Conservation (phyloP, 2,797 vertebrate genomes). For the Chaetophractus vellerosus region DNA sequence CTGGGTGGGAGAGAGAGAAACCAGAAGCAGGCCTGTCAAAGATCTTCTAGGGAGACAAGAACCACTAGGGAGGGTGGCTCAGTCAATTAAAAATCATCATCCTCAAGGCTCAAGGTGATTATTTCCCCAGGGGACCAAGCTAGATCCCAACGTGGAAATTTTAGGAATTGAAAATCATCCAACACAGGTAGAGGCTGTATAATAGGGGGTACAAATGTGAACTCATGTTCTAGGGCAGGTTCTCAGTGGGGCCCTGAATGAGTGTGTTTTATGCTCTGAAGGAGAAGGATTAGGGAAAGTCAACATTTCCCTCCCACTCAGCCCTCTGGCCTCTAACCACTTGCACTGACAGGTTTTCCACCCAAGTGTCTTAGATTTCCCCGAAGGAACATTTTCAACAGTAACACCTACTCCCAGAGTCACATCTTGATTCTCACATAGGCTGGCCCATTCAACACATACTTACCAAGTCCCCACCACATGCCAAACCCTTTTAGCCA, state of each 20-base stretch:
- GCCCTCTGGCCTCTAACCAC: background rate
- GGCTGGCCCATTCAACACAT: background rate
- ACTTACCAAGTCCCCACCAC: background rate
- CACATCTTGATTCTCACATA: background rate
- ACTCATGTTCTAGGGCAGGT: background rate
- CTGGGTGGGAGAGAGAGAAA: background rate
- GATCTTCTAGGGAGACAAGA: background rate
- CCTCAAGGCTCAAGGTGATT: background rate
- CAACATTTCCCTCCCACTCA: background rate
- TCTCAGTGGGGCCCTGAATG: background rate
- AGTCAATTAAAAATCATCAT: background rate
- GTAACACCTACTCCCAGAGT: background rate
- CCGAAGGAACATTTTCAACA: background rate
- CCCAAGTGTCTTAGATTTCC: background rate
- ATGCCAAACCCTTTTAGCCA: background rate
- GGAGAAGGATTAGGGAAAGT: background rate
- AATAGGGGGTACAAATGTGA: fast-evolving
- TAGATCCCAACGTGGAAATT: background rate
- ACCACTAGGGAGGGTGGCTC: background rate
- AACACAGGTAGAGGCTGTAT: background rate
- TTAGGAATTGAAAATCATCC: background rate
- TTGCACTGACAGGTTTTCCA: background rate
- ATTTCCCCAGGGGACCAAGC: background rate
- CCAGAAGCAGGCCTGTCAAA: background rate
- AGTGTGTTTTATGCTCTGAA: background rate